These are phyloP conservation scores for Sesamia nonagrioides DNA, from an alignment of 1,140 invertebrate species.

Conservation along the genomic window DNA sequence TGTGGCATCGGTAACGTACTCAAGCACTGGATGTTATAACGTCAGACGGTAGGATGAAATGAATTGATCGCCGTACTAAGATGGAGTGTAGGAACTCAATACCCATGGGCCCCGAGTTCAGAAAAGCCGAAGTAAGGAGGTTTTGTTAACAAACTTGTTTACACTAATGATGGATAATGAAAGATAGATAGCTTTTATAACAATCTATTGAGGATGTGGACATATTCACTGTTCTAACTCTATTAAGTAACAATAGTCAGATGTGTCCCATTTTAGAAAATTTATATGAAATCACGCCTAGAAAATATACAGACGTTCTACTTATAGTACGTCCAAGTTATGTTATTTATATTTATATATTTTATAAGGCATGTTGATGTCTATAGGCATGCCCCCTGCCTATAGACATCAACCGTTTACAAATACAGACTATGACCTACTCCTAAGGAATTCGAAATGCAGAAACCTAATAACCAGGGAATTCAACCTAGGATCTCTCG, in stretches of 20 bases:
- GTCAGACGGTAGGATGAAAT: constrained; percentile 49
- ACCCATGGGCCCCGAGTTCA: constrained; percentile 58
- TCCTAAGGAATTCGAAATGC: too few relatives aligned
- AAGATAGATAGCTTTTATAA: constrained; percentile 49
- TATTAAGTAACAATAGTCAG: not conserved
- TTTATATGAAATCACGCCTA: too few relatives aligned
- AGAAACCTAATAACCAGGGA: too few relatives aligned
- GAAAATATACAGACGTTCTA: too few relatives aligned
- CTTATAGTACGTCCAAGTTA: too few relatives aligned
- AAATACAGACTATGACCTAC: too few relatives aligned
- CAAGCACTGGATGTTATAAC: constrained; percentile 22
- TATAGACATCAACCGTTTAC: too few relatives aligned
- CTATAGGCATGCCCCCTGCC: too few relatives aligned
- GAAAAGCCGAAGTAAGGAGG: constrained; percentile 50
- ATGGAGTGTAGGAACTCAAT: constrained; percentile 70
- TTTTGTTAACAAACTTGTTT: constrained; percentile 64
- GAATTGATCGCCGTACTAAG: constrained; percentile 71
- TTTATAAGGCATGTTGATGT: too few relatives aligned
- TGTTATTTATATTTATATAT: too few relatives aligned
- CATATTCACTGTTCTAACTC: not conserved
- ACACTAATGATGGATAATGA: constrained; percentile 67
- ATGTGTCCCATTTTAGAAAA: not conserved
- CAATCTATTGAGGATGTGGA: constrained; percentile 16
- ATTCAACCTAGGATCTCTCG: too few relatives aligned
- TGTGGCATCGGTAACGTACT: constrained; percentile 18